Conservation (phyloP, 1,140 invertebrate species). For the Ganaspis sp. region DNA sequence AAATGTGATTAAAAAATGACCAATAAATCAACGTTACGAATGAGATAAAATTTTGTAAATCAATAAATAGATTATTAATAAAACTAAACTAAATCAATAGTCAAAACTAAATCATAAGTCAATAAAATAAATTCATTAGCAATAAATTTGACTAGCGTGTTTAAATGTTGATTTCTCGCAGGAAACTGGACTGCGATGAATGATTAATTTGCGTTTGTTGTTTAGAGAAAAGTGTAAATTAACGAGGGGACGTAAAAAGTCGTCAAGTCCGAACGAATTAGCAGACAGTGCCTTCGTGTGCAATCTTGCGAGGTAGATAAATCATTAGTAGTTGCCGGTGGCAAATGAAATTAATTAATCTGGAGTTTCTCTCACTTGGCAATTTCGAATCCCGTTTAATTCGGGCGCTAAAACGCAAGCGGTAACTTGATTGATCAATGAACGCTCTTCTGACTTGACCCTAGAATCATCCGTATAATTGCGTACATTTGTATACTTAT, state of each 20-base stretch:
- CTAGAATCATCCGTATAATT: neutral
- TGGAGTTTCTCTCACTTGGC: conserved; percentile 17
- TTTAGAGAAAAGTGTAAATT: neutral
- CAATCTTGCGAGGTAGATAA: conserved; percentile 26
- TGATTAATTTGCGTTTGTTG: too few relatives aligned
- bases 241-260: neutral
- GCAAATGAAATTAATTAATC: conserved; percentile 31
- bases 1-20: too few relatives aligned
- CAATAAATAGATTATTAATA: too few relatives aligned
- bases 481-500: neutral
- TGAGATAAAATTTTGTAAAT: neutral
- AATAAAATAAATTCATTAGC: too few relatives aligned
- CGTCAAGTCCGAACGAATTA: conserved; percentile 1
- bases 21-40: neutral
- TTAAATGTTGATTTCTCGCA: too few relatives aligned
- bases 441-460: conserved; percentile 17
- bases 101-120: too few relatives aligned
- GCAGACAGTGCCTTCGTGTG: conserved; percentile 2
- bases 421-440: conserved; percentile 21
- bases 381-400: conserved; percentile 25
- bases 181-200: too few relatives aligned
- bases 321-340: conserved; percentile 11
- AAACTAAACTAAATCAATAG: too few relatives aligned
- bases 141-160: neutral
- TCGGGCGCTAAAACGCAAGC: neutral